Percentiles rank a stretch among this genome's conserved stretches.
These are phyloP conservation scores for Euwallacea fornicatus DNA, from an alignment of 1,140 invertebrate genomes.

Conservation along the genomic window DNA sequence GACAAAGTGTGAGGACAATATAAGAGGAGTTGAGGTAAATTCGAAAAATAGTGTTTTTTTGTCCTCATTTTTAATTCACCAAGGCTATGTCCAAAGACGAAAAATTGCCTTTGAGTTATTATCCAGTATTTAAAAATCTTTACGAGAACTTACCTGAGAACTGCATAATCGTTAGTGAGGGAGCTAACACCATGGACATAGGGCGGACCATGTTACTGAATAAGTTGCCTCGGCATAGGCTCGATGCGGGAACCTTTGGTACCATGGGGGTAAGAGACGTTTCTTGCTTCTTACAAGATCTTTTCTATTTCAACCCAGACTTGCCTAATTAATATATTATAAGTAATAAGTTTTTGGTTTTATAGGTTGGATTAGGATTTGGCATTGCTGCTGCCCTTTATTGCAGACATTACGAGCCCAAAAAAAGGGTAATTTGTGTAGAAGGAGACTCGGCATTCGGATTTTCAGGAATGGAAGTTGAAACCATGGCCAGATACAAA, in stretches of 20 bases:
- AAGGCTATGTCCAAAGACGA: slow-evolving; percentile 63
- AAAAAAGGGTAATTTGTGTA: slow-evolving; percentile 82
- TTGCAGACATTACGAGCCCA: slow-evolving; percentile 77
- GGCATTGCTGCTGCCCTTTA: slow-evolving; percentile 90
- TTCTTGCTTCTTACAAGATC: not conserved
- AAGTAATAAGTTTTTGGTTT: not conserved
- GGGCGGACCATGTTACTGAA: slow-evolving; percentile 87
- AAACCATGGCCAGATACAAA: slow-evolving; percentile 93
- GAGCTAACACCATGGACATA: slow-evolving; percentile 98
- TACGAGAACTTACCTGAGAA: slow-evolving; percentile 75
- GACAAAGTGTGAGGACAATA: slow-evolving; percentile 64
- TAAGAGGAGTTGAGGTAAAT: slow-evolving; percentile 59
- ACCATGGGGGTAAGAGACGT: slow-evolving; percentile 80
- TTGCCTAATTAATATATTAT: not conserved
- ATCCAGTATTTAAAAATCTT: slow-evolving; percentile 83
- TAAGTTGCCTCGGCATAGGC: slow-evolving; percentile 76
- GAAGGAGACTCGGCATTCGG: slow-evolving; percentile 97
- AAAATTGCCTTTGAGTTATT: slow-evolving; percentile 87
- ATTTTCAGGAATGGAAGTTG: slow-evolving; percentile 97
- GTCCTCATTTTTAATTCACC: slow-evolving; percentile 7
- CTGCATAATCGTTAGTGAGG: slow-evolving; percentile 94
- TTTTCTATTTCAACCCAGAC: not conserved
- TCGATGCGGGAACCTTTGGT: slow-evolving; percentile 92
- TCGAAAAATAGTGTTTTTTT: slow-evolving; percentile 12
- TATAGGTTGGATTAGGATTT: slow-evolving; percentile 82